Base-by-base conservation (phyloP, 1,140 invertebrate species). In the Pachyrhynchus sulphureomaculatus region DNA sequence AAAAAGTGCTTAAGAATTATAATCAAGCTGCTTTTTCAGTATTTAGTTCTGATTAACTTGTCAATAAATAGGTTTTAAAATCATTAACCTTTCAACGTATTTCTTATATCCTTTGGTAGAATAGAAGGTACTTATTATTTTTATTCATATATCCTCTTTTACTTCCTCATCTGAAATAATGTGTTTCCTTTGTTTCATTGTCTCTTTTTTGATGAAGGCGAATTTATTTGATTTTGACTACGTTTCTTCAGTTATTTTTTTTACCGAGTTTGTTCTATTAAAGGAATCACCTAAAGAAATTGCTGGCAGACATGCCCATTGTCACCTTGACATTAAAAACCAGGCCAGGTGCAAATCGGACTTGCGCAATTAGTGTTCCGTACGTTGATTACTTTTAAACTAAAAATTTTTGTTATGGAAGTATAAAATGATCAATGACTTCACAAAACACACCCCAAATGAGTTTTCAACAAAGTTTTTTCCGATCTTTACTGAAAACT, bases 111-210 rank as follows among this genome's bases (percentile, higher is more conserved):
- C 26, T 29, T 48, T 21, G 32, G 9, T 20, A 48, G 10, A 32
- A 48, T 4, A 24, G 3, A n/a, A n/a, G 17, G 32, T 29, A 48
- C 13, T 15, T 48, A 2, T 32, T 48, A 48, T 13, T 12, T 9
- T 18, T 45, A 45, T 23, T 20, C 12, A 20, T 23, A 24, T 23
- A 45, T 45, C 21, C 20, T 45, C 20, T 45, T 23, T 20, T n/a
- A 45, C 42, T 45, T 45, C 42, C 42, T 45, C 13, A 45, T 45
- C 12, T 20, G 23, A 45, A n/a, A n/a, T n/a, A n/a, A 21, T 45
- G 8, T 20, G 42, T 24, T 45, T 45, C 42, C 42, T 45, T 20
- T 45, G 12, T 24, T 15, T 18, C 4, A 20, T 45, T n/a, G 13
- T 45, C 42, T n/a, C 42, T 15, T 45, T 45, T 24, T 45, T 12